phyloP scores from a whole-genome alignment of 1,140 invertebrate genomes.

The Himalopsyche phryganea region DNA sequence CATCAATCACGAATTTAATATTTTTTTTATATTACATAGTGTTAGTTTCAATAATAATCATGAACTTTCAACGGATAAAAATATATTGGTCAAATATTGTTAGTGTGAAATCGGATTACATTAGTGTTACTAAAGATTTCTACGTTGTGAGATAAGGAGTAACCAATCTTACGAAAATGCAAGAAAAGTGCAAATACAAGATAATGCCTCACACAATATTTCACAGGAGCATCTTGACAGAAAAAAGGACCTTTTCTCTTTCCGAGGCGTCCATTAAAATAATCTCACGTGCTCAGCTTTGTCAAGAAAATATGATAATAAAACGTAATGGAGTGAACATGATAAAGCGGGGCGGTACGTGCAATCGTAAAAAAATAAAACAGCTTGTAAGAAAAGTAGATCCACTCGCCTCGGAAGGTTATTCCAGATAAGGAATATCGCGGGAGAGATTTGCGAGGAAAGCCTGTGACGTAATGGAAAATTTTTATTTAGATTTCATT shows the following conservation, averaged over 20 bases:
- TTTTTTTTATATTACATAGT: no score
- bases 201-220: constrained; percentile 24
- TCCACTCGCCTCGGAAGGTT: not conserved
- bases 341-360: constrained; percentile 32
- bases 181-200: constrained; percentile 24
- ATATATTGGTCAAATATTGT: no score
- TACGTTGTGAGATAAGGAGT: no score
- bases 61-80: no score
- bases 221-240: constrained; percentile 22
- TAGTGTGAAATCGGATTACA: no score
- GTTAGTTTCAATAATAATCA: no score
- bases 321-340: constrained; percentile 36
- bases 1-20: no score
- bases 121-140: no score
- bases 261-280: constrained; percentile 32
- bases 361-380: constrained; percentile 36
- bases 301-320: constrained; percentile 37
- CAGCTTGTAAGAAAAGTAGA: constrained; percentile 26
- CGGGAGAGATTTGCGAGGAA: constrained; percentile 19
- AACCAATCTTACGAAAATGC: not conserved
- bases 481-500: constrained; percentile 34
- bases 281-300: constrained; percentile 36
- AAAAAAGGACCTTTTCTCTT: constrained; percentile 23
- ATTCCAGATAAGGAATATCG: constrained; percentile 26
- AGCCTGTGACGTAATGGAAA: constrained; percentile 21